Conservation (phyloP, 2,797 vertebrate species). For the Aphelocoma californica region DNA sequence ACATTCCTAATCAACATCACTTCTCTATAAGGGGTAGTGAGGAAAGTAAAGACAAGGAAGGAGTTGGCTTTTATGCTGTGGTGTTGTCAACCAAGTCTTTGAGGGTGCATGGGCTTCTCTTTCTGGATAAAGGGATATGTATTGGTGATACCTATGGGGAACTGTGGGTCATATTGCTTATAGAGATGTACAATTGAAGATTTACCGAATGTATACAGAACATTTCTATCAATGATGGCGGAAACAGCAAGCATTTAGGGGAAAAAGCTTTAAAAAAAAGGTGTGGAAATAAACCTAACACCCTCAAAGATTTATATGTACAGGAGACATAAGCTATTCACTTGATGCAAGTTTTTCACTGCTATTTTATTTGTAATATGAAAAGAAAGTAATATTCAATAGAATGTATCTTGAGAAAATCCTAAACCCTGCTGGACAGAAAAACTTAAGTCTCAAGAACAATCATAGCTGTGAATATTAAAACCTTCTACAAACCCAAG, state of each 20-base stretch:
- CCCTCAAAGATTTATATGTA: neutral
- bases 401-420: neutral
- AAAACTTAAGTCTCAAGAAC: neutral
- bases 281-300: neutral
- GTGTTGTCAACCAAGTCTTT: neutral
- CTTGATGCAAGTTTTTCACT: neutral
- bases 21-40: neutral
- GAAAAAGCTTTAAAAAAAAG: neutral
- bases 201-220: neutral
- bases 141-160: neutral
- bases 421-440: neutral
- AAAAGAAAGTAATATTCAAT: neutral
- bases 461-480: neutral
- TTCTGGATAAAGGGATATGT: neutral
- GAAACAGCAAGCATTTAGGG: neutral
- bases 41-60: neutral
- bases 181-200: neutral
- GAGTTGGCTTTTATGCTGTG: neutral
- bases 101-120: neutral
- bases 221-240: neutral
- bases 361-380: neutral
- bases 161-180: neutral
- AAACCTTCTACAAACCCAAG: neutral
- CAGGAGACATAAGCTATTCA: neutral
- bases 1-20: neutral